Evolutionary conservation across 2,113 vertebrate species (phyloP).

Genomic region (Tachycineta bicolor): DNA sequence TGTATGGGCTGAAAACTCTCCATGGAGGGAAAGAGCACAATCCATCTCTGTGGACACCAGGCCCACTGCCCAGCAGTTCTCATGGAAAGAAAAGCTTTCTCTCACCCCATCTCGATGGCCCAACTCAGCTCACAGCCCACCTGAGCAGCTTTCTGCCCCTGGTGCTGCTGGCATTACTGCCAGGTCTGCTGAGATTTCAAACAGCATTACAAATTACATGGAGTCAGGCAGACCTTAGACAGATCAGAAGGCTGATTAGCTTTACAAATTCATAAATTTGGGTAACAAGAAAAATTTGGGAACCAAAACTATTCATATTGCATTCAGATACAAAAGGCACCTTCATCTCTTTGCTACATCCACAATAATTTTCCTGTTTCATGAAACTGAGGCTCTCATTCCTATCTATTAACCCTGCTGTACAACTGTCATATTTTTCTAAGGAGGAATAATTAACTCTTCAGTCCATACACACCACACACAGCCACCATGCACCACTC

Average conservation of each 20-base stretch:
- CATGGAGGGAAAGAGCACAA: not conserved
- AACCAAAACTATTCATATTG: not conserved
- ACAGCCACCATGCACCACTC: not conserved
- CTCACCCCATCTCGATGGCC: not conserved
- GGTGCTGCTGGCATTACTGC: not conserved
- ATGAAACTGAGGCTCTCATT: not conserved
- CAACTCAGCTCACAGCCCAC: not conserved
- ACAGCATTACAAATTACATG: not conserved
- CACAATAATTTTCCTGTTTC: not conserved
- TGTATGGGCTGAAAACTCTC: not conserved
- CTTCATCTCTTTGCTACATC: not conserved
- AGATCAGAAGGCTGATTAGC: not conserved
- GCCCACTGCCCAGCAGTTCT: not conserved
- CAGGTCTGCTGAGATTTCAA: not conserved
- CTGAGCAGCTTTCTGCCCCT: not conserved
- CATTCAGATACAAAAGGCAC: fast-evolving
- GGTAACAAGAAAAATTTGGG: not conserved
- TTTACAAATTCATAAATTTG: not conserved
- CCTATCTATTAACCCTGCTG: not conserved
- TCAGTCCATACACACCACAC: not conserved
- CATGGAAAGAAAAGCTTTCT: fast-evolving
- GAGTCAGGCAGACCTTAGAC: not conserved
- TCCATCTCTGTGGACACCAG: not conserved
- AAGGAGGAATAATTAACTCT: not conserved
- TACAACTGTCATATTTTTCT: not conserved